Evolutionary conservation across 2,888 invertebrate species (phyloP), one percentile per base, ranked within the genome.

Genomic region (Alentia gelatinosa): DNA sequence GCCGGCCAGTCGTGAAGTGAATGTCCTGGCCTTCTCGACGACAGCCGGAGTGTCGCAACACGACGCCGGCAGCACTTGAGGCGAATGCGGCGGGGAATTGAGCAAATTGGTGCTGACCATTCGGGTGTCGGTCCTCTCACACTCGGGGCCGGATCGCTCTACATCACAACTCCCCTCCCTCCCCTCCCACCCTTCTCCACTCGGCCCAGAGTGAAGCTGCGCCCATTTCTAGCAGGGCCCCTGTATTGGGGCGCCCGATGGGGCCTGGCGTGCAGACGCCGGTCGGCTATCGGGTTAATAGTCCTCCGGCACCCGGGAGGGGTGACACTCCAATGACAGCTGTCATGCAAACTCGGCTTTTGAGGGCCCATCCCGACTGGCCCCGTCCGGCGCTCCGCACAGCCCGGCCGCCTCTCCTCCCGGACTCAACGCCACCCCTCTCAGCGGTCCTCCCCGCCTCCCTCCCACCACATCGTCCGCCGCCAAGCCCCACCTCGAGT

Each of bases 291-390:
- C 47, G 86, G 86, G 86, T 86, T 86, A 86, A 86, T 86, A 30
- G 79, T 39, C 35, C 50, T 26, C 26, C 26, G 47, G 47, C 47
- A 86, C 86, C 86, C 50, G 15, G 86, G 47, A 50, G 42, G 47
- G 50, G 86, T 26, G 86, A 86, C 47, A 47, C 86, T 47, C 47
- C 86, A 86, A 86, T 86, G 86, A 35, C 86, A 47, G 86, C 86
- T 86, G 86, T 86, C 86, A 86, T 50, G 86, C 86, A 86, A 86
- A 50, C 86, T 39, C 79, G 23, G 37, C 79, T 79, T 79, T 39
- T 79, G 37, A 79, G 79, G 79, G 79, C 39, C 79, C 79, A 79
- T 35, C 79, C 79, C 79, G 39, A 19, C 79, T 26, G 39, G 37
- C 79, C 39, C 37, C 79, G 37, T 1, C 79, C 79, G 39, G n/a